A percentile compares a stretch with the other conserved stretches of the same genome.
Conservation (phyloP, 1,140 invertebrate species). For the Rhynchophorus ferrugineus region DNA sequence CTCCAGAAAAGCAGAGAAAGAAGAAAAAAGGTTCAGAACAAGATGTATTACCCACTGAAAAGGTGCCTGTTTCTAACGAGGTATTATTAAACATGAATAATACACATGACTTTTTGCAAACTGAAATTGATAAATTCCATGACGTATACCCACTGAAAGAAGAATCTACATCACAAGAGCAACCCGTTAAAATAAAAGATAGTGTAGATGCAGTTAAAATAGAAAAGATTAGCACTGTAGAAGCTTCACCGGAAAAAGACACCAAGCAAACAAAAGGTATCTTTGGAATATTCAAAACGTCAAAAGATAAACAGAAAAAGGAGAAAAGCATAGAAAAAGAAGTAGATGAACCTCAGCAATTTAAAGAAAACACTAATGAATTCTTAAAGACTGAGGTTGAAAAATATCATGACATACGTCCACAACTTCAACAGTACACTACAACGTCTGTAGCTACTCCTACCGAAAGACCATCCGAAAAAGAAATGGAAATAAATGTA, state of each 20-base stretch:
- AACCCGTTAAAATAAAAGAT: too few species aligned
- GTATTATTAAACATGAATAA: slow-evolving; percentile 11
- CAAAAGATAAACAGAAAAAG: slow-evolving; percentile 16
- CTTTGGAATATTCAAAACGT: slow-evolving; percentile 9
- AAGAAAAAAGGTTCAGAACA: slow-evolving; percentile 11
- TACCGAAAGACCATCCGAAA: too few species aligned
- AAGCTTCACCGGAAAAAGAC: too few species aligned
- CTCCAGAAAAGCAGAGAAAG: slow-evolving; percentile 8
- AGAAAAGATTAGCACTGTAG: too few species aligned
- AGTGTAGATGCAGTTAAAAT: too few species aligned
- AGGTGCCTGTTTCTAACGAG: slow-evolving; percentile 9
- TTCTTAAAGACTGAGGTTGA: slow-evolving; percentile 28
- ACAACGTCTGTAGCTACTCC: too few species aligned
- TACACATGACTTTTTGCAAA: slow-evolving; percentile 14
- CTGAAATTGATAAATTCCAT: slow-evolving; percentile 21
- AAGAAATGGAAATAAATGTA: too few species aligned
- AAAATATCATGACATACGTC: slow-evolving; percentile 27
- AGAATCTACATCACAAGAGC: too few species aligned
- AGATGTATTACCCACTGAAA: background rate
- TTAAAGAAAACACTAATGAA: slow-evolving; percentile 21
- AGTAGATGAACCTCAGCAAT: slow-evolving; percentile 12
- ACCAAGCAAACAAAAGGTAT: slow-evolving; percentile 9
- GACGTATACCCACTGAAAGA: too few species aligned
- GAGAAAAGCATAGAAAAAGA: background rate
- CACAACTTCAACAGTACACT: too few species aligned